Percentiles rank a stretch among this genome's conserved stretches.
Evolutionary conservation across 2,888 invertebrate species (phyloP).

Genomic region (Eupithecia inturbata): DNA sequence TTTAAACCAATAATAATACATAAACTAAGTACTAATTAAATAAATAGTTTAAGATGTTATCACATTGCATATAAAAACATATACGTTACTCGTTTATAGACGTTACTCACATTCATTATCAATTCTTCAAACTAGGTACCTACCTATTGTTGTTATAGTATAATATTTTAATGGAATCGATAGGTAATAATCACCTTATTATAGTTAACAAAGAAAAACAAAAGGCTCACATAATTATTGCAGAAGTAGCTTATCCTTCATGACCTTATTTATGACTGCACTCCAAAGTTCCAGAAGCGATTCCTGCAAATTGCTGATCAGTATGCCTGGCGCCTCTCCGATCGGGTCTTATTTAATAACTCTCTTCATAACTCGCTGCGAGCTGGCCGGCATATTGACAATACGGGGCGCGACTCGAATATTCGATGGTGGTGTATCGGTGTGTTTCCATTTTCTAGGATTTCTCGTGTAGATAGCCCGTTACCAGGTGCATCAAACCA

Average conservation of each 20-base stretch:
- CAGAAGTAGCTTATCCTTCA: not conserved
- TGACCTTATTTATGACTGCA: not conserved
- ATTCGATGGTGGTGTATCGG: not conserved
- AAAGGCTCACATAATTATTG: too few species aligned
- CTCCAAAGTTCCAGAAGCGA: not conserved
- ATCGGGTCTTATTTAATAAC: conserved; percentile 1
- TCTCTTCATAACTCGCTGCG: not conserved
- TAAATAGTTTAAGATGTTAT: too few species aligned
- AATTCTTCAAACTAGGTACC: too few species aligned
- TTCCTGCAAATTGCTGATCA: not conserved
- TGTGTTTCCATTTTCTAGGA: not conserved
- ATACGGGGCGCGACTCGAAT: conserved; percentile 4
- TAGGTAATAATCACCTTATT: too few species aligned
- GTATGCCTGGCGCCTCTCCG: not conserved
- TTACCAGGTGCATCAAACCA: not conserved
- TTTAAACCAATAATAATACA: too few species aligned
- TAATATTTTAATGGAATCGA: too few species aligned
- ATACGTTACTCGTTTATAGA: too few species aligned
- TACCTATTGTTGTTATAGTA: too few species aligned
- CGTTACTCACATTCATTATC: too few species aligned
- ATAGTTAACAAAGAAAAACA: too few species aligned
- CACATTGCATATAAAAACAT: too few species aligned
- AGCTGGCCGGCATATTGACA: not conserved
- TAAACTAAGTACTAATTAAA: too few species aligned
- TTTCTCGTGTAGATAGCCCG: not conserved